phyloP scores from a whole-genome alignment of 2,888 invertebrate species.

The Cephus sareptanus region DNA sequence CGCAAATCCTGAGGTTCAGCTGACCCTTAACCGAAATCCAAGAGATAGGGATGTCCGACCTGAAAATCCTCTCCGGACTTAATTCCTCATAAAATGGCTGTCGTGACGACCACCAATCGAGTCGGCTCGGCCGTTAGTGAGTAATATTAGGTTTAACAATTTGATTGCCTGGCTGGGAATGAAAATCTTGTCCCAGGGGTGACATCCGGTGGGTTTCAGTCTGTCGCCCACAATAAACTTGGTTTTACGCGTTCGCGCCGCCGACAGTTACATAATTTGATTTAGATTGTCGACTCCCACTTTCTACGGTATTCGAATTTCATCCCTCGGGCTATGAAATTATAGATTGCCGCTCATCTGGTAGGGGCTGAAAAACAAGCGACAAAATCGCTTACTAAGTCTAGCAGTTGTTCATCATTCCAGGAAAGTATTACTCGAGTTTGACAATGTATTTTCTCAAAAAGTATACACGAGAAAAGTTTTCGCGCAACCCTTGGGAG shows the following conservation, averaged over 20 bases:
- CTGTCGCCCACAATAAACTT: not conserved
- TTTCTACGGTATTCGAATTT: not conserved
- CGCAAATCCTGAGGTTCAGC: not conserved
- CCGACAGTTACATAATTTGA: not conserved
- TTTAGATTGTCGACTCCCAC: not conserved
- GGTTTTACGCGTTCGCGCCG: not conserved
- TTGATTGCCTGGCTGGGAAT: slow-evolving; percentile 4
- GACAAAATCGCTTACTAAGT: not conserved
- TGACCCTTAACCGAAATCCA: not conserved
- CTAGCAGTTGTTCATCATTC: not conserved
- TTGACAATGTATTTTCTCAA: not conserved
- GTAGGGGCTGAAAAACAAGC: not conserved
- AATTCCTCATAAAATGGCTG: slow-evolving; percentile 5
- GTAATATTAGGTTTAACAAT: slow-evolving; percentile 6
- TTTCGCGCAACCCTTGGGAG: not conserved
- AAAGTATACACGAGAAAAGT: not conserved
- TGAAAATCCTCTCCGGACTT: not conserved
- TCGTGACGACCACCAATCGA: slow-evolving; percentile 4
- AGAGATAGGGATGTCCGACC: not conserved
- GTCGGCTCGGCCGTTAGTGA: not conserved
- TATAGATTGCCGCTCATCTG: not conserved
- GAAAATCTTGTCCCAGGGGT: not conserved
- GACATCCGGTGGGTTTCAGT: not conserved
- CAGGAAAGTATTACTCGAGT: not conserved
- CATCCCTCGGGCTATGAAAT: not conserved